These are phyloP conservation scores for Climacteris rufus DNA, from an alignment of 2,113 vertebrate genomes.

Conservation along the genomic window DNA sequence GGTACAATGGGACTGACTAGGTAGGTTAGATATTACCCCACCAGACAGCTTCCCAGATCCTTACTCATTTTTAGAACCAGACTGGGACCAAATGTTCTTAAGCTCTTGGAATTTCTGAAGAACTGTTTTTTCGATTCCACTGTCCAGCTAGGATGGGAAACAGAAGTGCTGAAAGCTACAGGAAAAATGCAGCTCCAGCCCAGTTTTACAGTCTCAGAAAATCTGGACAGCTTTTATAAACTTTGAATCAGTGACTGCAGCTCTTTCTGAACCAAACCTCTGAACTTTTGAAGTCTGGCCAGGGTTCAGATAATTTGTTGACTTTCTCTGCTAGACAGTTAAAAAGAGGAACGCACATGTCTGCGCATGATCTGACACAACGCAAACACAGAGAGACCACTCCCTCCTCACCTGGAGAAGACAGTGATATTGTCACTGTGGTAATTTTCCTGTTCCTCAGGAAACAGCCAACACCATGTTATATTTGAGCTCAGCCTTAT, in stretches of 20 bases:
- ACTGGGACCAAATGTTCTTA: slow-evolving; percentile 60
- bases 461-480: not conserved
- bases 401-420: slow-evolving; percentile 1
- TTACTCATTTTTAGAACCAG: slow-evolving; percentile 47
- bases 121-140: slow-evolving; percentile 38
- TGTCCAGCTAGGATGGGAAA: slow-evolving; percentile 47
- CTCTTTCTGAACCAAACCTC: slow-evolving; percentile 47
- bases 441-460: not conserved
- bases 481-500: not conserved
- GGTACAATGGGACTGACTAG: not conserved
- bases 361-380: accelerated
- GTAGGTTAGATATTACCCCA: slow-evolving; percentile 5
- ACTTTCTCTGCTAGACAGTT: not conserved
- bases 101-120: slow-evolving; percentile 57
- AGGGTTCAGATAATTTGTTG: slow-evolving; percentile 15
- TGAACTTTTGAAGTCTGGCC: slow-evolving; percentile 28
- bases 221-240: slow-evolving; percentile 31
- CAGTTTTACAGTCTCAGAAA: slow-evolving; percentile 54
- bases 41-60: slow-evolving; percentile 17
- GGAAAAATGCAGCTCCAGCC: slow-evolving; percentile 37
- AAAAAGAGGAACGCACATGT: not conserved
- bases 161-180: slow-evolving; percentile 57
- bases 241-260: slow-evolving; percentile 29
- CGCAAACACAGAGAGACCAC: not conserved
- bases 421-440: not conserved